A percentile compares a stretch with the other conserved stretches of the same genome.
phyloP scores from a whole-genome alignment of 2,888 invertebrate genomes.

The Protophormia terraenovae region DNA sequence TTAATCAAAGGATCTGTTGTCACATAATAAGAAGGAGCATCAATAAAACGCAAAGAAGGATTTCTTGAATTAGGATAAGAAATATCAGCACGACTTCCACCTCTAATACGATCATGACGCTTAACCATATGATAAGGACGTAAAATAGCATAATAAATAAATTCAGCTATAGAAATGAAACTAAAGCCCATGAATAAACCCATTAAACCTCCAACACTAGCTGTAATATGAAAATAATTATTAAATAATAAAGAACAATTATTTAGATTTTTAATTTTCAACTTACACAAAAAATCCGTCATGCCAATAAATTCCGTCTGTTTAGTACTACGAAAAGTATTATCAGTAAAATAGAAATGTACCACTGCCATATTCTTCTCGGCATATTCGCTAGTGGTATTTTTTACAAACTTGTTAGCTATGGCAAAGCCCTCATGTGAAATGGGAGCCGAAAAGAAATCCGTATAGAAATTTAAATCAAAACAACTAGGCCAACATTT shows the following conservation, averaged over 20 bases:
- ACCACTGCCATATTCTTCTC: constrained; percentile 85
- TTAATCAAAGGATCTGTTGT: constrained; percentile 5
- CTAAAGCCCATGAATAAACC: constrained; percentile 91
- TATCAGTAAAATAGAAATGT: constrained; percentile 87
- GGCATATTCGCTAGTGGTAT: constrained; percentile 66
- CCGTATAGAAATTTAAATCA: constrained; percentile 85
- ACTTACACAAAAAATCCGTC: constrained; percentile 89
- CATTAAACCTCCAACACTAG: constrained; percentile 89
- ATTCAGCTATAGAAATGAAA: constrained; percentile 88
- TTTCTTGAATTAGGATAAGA: constrained; percentile 3
- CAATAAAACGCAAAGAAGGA: constrained; percentile 15
- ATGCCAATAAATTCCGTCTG: constrained; percentile 90
- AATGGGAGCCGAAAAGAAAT: constrained; percentile 84
- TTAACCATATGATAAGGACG: constrained; percentile 80
- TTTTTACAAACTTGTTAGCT: constrained; percentile 60
- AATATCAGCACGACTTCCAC: not conserved
- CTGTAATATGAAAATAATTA: constrained; percentile 81
- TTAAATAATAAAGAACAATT: not conserved
- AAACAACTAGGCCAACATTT: constrained; percentile 86
- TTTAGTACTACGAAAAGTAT: constrained; percentile 85
- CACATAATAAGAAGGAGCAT: constrained; percentile 16
- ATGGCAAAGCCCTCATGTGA: constrained; percentile 68
- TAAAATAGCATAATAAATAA: constrained; percentile 86
- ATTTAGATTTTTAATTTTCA: not conserved
- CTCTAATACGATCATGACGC: constrained; percentile 48